Conservation (phyloP, 2,113 vertebrate genomes). For the Sinocyclocheilus grahami region DNA sequence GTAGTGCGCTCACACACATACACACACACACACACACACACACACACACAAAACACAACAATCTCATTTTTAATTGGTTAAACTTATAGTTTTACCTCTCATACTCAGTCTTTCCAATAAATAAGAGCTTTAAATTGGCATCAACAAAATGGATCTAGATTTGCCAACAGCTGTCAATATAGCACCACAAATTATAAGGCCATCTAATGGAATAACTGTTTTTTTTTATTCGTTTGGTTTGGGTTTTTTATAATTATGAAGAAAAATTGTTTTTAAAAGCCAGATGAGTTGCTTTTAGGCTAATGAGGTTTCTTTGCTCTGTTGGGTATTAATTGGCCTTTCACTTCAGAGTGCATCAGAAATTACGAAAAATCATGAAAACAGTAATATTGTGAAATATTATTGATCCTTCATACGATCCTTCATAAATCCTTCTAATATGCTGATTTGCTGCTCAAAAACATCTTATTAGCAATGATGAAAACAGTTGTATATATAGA, state of each 20-base stretch:
- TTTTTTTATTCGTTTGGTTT: neutral
- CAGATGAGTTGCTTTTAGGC: slow-evolving; percentile 19
- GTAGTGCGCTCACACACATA: neutral
- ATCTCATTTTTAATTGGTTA: neutral
- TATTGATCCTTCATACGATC: too few species aligned
- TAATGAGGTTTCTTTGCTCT: slow-evolving; percentile 20
- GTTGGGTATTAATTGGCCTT: neutral
- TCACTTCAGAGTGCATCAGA: neutral
- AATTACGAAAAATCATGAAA: neutral
- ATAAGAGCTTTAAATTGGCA: neutral
- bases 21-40: neutral
- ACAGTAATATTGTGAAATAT: neutral
- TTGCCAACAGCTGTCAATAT: neutral
- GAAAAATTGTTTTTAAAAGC: neutral
- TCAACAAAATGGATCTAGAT: neutral
- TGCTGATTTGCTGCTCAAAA: too few species aligned
- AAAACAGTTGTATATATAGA: too few species aligned
- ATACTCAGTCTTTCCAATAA: neutral
- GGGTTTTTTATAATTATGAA: slow-evolving; percentile 19
- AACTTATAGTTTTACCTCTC: neutral
- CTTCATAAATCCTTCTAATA: too few species aligned
- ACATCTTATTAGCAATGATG: too few species aligned
- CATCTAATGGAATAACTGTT: neutral
- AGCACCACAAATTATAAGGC: neutral
- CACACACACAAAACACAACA: neutral